Conservation (phyloP, 1,140 invertebrate species). For the Lordiphosa mommai region DNA sequence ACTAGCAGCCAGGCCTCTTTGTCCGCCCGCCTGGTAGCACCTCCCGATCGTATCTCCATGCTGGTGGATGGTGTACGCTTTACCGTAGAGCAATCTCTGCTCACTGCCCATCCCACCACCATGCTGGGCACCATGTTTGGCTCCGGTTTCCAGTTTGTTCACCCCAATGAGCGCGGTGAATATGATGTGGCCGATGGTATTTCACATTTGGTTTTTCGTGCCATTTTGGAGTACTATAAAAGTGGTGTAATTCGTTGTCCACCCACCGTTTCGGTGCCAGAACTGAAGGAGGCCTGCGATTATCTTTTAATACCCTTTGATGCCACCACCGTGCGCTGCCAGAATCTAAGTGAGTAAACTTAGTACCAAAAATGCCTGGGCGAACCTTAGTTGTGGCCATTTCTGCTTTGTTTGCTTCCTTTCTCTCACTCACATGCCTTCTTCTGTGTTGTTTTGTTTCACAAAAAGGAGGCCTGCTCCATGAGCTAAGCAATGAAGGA, state of each 20-base stretch:
- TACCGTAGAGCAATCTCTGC: constrained; percentile 93
- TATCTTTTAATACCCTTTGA: constrained; percentile 99
- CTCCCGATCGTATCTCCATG: constrained; percentile 85
- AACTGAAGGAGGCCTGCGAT: constrained; percentile 98
- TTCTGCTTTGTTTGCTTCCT: constrained; percentile 41
- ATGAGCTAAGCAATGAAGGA: constrained; percentile 99
- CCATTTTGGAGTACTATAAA: constrained; percentile 98
- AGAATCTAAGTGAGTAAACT: constrained; percentile 90
- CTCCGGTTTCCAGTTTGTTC: constrained; percentile 94
- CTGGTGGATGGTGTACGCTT: constrained; percentile 97
- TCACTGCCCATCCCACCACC: constrained; percentile 94
- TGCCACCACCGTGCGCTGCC: constrained; percentile 96
- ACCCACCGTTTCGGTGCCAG: constrained; percentile 91
- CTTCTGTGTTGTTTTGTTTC: constrained; percentile 38
- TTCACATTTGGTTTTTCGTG: constrained; percentile 95
- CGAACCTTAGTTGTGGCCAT: constrained; percentile 53
- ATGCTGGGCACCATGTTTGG: constrained; percentile 99
- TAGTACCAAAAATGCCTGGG: constrained; percentile 19
- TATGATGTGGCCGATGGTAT: constrained; percentile 99
- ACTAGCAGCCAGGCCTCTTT: constrained; percentile 29
- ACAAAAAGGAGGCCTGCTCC: constrained; percentile 92
- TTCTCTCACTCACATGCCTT: constrained; percentile 35
- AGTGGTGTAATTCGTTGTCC: constrained; percentile 92
- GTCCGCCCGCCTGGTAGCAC: constrained; percentile 28
- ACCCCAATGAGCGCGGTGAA: constrained; percentile 97